phyloP scores from a whole-genome alignment of 2,797 vertebrate genomes.

The Sebastes oblongus region DNA sequence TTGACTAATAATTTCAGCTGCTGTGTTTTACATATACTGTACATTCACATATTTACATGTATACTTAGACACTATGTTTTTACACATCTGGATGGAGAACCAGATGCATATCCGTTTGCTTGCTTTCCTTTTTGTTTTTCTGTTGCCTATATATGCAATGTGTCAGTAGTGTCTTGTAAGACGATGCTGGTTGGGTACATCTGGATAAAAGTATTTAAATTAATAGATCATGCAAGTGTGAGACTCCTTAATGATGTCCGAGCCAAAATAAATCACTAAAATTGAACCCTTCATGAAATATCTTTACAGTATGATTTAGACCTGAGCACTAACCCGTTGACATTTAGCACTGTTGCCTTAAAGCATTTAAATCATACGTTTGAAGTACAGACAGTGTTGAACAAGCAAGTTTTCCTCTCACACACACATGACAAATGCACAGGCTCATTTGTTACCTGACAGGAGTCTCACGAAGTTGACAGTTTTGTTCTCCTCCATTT shows the following conservation, averaged over 20 bases:
- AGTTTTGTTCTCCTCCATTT: constrained; percentile 48
- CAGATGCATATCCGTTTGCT: background rate
- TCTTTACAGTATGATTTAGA: background rate
- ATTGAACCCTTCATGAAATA: background rate
- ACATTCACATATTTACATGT: no score
- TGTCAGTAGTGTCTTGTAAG: background rate
- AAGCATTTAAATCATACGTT: background rate
- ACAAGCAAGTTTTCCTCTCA: background rate
- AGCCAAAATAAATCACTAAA: background rate
- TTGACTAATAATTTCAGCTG: background rate
- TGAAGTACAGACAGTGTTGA: background rate
- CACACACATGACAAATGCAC: background rate
- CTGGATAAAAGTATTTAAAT: background rate
- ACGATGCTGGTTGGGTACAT: background rate
- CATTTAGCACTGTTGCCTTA: background rate
- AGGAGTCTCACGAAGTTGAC: constrained; percentile 57
- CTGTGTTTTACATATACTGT: background rate
- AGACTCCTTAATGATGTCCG: background rate
- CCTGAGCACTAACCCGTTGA: background rate
- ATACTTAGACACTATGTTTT: background rate
- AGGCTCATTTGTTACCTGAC: constrained; percentile 65
- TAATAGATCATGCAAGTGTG: background rate
- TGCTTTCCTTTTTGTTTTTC: background rate
- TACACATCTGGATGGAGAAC: background rate
- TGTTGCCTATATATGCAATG: background rate